Evolutionary conservation across 2,113 vertebrate species (phyloP).

Genomic region (Cebus imitator): DNA sequence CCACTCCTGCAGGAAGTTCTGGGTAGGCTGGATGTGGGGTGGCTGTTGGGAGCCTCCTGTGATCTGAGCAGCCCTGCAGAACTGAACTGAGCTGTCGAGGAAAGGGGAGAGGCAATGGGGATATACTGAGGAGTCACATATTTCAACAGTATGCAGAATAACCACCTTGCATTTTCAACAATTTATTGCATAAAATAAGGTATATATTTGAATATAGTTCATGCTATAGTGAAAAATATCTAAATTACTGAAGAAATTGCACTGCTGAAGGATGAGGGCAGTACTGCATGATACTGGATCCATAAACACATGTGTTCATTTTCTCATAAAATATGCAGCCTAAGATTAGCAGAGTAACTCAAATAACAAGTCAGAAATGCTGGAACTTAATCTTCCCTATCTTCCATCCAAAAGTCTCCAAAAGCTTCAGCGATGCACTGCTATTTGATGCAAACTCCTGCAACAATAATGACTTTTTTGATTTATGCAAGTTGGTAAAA

Average conservation of each 20-base stretch:
- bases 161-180: constrained; percentile 75
- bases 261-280: constrained; percentile 68
- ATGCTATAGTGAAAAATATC: constrained; percentile 79
- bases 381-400: constrained; percentile 73
- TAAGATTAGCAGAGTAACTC: constrained; percentile 48
- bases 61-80: background rate
- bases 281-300: constrained; percentile 53
- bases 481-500: constrained; percentile 71
- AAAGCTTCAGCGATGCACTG: constrained; percentile 57
- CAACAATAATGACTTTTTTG: constrained; percentile 73
- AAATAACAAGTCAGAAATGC: constrained; percentile 68
- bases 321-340: constrained; percentile 57
- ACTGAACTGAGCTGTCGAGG: constrained; percentile 26
- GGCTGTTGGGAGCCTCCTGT: background rate
- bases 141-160: constrained; percentile 59
- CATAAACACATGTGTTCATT: constrained; percentile 36
- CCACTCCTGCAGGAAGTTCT: accelerated
- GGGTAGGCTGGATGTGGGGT: accelerated
- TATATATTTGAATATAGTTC: constrained; percentile 82
- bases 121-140: constrained; percentile 43
- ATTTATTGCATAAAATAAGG: constrained; percentile 85
- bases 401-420: constrained; percentile 77
- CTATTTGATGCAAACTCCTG: constrained; percentile 76
- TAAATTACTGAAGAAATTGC: constrained; percentile 70
- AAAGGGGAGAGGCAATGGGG: constrained; percentile 44